phyloP scores from a whole-genome alignment of 1,140 invertebrate genomes.

The Cherax destructor region DNA sequence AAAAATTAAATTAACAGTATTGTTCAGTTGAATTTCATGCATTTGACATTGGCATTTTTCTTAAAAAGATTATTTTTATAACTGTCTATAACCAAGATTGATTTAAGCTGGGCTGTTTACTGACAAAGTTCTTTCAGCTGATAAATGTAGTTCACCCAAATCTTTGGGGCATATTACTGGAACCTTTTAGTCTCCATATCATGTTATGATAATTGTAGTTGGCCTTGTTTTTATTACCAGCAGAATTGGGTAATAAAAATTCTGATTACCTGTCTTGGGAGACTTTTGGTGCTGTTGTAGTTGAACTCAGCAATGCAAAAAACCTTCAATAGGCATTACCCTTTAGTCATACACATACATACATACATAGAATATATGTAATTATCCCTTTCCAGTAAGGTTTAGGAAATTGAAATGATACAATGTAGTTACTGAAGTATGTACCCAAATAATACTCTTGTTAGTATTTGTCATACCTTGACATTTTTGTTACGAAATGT shows the following conservation, averaged over 20 bases:
- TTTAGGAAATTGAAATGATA: background rate
- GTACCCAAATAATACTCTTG: background rate
- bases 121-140: conserved; percentile 1
- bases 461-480: background rate
- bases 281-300: background rate
- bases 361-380: background rate
- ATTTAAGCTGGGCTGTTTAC: background rate
- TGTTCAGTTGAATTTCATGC: background rate
- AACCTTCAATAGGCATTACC: background rate
- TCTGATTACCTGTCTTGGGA: background rate
- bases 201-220: background rate
- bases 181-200: background rate
- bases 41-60: no score
- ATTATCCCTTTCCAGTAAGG: conserved; percentile 1
- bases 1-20: background rate
- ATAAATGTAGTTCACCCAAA: background rate
- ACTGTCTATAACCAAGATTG: background rate
- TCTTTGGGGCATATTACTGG: background rate
- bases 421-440: background rate
- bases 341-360: background rate
- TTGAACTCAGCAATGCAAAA: background rate
- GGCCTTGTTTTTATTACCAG: background rate
- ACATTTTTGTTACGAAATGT: background rate
- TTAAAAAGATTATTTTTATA: background rate
- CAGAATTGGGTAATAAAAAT: background rate